Evolutionary conservation across 2,113 vertebrate species (phyloP).

Genomic region (Lethenteron camtschaticum): DNA sequence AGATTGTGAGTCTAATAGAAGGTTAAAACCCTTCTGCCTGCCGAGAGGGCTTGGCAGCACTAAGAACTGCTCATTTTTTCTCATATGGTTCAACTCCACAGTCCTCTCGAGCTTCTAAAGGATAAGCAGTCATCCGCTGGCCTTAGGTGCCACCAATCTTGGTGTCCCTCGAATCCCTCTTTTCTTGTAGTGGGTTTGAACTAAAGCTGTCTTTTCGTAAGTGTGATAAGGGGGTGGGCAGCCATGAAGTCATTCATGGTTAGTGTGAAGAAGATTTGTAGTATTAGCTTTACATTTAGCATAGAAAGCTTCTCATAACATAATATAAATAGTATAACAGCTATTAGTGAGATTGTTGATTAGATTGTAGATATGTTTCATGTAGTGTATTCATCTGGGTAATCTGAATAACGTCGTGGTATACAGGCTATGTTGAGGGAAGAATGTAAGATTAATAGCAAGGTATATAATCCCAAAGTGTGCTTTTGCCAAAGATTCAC

Average conservation of each 20-base stretch:
- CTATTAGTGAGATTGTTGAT: constrained; percentile 8
- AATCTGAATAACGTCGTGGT: constrained; percentile 13
- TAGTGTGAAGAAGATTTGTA: constrained; percentile 7
- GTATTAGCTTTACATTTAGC: constrained; percentile 13
- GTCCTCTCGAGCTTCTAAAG: no score
- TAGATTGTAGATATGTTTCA: constrained; percentile 14
- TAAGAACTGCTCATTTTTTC: no score
- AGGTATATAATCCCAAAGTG: constrained; percentile 11
- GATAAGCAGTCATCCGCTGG: no score
- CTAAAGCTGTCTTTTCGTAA: constrained; percentile 13
- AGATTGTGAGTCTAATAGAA: no score
- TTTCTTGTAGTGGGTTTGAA: constrained; percentile 12
- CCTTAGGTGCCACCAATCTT: no score
- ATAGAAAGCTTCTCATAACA: constrained; percentile 15
- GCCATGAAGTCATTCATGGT: constrained; percentile 13
- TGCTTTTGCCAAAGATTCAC: constrained; percentile 10
- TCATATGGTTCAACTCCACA: no score
- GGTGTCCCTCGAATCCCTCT: constrained; percentile 13
- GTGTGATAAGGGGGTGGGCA: constrained; percentile 15
- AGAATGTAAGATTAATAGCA: constrained; percentile 12
- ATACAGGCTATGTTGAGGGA: constrained; percentile 12
- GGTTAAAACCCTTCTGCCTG: no score
- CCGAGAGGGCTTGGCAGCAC: no score
- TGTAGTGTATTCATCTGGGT: constrained; percentile 10
- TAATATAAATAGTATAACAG: constrained; percentile 14